A percentile compares a stretch with the other conserved stretches of the same genome.
phyloP scores from a whole-genome alignment of 2,113 vertebrate genomes.

The Ophthalmotilapia sp. region DNA sequence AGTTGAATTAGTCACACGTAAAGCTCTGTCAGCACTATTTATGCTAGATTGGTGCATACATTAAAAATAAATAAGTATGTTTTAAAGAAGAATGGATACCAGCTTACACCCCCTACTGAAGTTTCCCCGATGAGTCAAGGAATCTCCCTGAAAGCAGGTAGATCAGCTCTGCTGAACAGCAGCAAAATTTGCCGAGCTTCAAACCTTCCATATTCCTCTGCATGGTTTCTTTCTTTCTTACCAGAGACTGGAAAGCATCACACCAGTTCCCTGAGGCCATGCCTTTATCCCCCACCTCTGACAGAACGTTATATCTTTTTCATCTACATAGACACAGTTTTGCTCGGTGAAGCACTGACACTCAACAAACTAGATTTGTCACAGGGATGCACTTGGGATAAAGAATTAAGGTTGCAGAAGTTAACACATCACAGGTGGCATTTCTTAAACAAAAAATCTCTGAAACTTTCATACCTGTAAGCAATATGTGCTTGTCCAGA shows the following conservation, averaged over 20 bases:
- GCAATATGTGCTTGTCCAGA: neutral
- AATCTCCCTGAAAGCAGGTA: neutral
- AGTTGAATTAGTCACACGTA: conserved; percentile 1
- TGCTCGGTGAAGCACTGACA: neutral
- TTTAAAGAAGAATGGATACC: neutral
- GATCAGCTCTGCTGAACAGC: neutral
- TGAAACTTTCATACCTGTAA: neutral
- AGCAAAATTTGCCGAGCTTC: neutral
- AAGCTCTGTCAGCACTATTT: neutral
- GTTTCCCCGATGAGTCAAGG: neutral
- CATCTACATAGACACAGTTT: neutral
- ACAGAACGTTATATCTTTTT: neutral
- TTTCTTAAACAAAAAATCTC: neutral
- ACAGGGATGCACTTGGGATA: neutral
- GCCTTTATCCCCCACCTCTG: neutral
- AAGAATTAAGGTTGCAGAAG: neutral
- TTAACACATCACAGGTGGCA: neutral
- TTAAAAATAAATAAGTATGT: neutral
- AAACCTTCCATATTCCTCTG: neutral
- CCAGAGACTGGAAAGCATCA: neutral
- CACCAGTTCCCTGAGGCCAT: neutral
- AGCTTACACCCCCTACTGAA: neutral
- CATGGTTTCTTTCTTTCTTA: neutral
- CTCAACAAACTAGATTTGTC: neutral
- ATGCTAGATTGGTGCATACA: neutral